Percentiles rank a stretch among this genome's conserved stretches.
phyloP scores from a whole-genome alignment of 2,797 vertebrate genomes.

The Falco novaeseelandiae region DNA sequence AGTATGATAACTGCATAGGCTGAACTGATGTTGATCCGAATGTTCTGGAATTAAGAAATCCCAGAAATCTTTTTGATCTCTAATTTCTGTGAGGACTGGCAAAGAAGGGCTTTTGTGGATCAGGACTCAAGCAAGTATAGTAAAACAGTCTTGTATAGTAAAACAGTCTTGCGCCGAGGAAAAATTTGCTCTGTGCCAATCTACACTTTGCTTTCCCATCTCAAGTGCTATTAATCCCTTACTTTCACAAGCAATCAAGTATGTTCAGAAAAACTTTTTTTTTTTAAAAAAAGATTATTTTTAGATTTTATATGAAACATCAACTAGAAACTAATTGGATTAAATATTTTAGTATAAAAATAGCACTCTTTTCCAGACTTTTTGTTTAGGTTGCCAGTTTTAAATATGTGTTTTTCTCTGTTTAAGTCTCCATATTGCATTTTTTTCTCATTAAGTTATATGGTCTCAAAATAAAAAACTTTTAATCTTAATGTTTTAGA shows the following conservation, averaged over 20 bases:
- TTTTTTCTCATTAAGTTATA: conserved; percentile 42
- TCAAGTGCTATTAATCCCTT: background rate
- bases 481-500: background rate
- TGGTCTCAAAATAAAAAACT: background rate
- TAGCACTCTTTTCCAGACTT: conserved; percentile 32
- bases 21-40: background rate
- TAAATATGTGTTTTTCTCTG: conserved; percentile 19
- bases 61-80: background rate
- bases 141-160: background rate
- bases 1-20: background rate
- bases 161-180: background rate
- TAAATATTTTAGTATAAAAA: conserved; percentile 53
- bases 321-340: conserved; percentile 58
- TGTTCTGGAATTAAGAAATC: conserved; percentile 18
- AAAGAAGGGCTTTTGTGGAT: background rate
- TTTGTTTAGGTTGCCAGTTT: conserved; percentile 60
- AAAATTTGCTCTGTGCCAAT: background rate
- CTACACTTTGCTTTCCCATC: background rate
- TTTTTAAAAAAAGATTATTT: background rate
- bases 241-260: conserved; percentile 22
- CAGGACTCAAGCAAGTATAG: background rate
- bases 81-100: background rate
- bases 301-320: conserved; percentile 50
- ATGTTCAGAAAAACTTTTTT: background rate
- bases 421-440: conserved; percentile 14